Percentiles rank a stretch among this genome's conserved stretches.
phyloP scores from a whole-genome alignment of 2,888 invertebrate genomes.

The Synanthedon tipuliformis region DNA sequence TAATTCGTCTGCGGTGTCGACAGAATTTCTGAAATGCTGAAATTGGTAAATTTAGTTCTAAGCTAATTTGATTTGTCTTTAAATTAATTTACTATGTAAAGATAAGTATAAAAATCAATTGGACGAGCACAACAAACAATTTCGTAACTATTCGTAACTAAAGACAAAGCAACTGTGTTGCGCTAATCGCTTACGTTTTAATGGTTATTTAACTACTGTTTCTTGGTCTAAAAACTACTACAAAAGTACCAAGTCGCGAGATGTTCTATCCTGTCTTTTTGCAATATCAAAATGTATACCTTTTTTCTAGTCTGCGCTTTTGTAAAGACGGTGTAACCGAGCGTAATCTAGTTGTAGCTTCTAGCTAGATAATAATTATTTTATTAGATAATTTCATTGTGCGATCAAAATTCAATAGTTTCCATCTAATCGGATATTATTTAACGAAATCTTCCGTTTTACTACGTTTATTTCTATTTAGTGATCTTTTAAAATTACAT shows the following conservation, averaged over 20 bases:
- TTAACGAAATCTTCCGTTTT: background rate
- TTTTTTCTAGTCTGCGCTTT: background rate
- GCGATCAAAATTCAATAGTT: background rate
- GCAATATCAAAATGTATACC: background rate
- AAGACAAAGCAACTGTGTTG: conserved; percentile 3
- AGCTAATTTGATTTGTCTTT: background rate
- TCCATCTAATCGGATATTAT: background rate
- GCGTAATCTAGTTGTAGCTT: background rate
- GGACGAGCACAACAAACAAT: background rate
- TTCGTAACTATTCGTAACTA: background rate
- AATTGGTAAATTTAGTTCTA: too few species aligned
- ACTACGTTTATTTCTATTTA: conserved; percentile 1
- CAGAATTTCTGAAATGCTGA: too few species aligned
- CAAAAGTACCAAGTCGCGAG: background rate
- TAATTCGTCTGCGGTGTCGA: too few species aligned
- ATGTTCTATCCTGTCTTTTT: background rate
- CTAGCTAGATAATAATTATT: background rate
- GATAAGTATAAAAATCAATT: background rate
- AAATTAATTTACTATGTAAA: background rate
- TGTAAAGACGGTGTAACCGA: background rate
- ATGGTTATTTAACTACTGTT: conserved; percentile 13
- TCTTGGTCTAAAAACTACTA: conserved; percentile 11
- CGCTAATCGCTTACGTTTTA: conserved; percentile 11
- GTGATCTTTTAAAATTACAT: too few species aligned
- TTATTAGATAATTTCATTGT: background rate